A percentile compares a stretch with the other conserved stretches of the same genome.
These are phyloP conservation scores for Drymonia ruficornis DNA, from an alignment of 2,888 invertebrate genomes.

Conservation along the genomic window DNA sequence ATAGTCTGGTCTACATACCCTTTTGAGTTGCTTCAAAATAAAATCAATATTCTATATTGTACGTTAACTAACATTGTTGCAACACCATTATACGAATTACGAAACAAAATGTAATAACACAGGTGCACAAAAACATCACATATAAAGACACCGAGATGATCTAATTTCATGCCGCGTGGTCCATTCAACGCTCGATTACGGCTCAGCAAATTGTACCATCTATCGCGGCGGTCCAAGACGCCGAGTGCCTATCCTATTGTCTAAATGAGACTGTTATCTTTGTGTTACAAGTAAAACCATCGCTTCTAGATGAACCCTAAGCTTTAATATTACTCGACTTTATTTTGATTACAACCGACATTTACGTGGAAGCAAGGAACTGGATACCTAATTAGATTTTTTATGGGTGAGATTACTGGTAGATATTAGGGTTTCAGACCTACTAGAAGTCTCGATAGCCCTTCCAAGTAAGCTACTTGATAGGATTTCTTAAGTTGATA, in stretches of 20 bases:
- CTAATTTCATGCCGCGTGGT: constrained; percentile 76
- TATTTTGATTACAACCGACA: constrained; percentile 38
- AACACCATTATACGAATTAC: background rate
- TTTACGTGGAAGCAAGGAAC: background rate
- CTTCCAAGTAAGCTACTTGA: too few species aligned
- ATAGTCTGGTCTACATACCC: too few species aligned
- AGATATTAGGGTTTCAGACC: too few species aligned
- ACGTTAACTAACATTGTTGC: background rate
- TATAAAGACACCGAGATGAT: constrained; percentile 47
- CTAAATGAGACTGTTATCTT: constrained; percentile 62
- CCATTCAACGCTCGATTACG: constrained; percentile 77
- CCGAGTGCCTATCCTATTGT: constrained; percentile 44
- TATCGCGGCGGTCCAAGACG: constrained; percentile 55
- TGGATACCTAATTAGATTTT: background rate
- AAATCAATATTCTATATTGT: too few species aligned
- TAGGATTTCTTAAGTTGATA: too few species aligned
- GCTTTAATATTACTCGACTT: constrained; percentile 35
- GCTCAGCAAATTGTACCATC: constrained; percentile 76
- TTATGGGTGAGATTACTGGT: too few species aligned
- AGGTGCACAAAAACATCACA: constrained; percentile 30
- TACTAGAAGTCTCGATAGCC: too few species aligned
- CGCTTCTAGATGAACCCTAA: constrained; percentile 35
- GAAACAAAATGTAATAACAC: constrained; percentile 1
- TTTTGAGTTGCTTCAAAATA: too few species aligned
- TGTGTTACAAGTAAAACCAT: constrained; percentile 50